Conservation (phyloP, 2,888 invertebrate genomes). For the Sesia apiformis region DNA sequence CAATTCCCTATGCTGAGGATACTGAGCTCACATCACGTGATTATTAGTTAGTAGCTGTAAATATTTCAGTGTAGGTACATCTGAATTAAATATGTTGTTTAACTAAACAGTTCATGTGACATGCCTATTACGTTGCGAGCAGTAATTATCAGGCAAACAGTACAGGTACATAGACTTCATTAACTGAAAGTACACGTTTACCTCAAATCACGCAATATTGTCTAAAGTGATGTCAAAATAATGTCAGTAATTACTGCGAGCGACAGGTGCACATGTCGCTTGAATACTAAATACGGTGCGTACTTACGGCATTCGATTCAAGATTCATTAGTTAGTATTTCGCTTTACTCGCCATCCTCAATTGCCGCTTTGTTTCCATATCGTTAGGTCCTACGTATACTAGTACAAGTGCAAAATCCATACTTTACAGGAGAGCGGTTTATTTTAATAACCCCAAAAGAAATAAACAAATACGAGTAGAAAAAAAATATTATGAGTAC, state of each 20-base stretch:
- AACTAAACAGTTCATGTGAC: too few species aligned
- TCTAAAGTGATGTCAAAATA: conserved; percentile 48
- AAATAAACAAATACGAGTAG: neutral
- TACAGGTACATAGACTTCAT: neutral
- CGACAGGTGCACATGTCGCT: conserved; percentile 40
- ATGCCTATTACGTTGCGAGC: too few species aligned
- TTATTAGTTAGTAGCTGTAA: too few species aligned
- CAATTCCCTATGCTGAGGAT: too few species aligned
- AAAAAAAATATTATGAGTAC: too few species aligned
- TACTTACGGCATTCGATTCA: conserved; percentile 15
- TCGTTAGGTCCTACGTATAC: neutral
- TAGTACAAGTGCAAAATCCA: too few species aligned
- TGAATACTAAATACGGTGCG: conserved; percentile 36
- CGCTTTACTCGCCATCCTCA: conserved; percentile 5
- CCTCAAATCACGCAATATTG: conserved; percentile 38
- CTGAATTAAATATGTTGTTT: too few species aligned
- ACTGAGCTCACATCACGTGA: too few species aligned
- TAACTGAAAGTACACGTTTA: conserved; percentile 18
- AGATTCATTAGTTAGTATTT: conserved; percentile 21
- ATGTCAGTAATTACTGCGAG: conserved; percentile 45
- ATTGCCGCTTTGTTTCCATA: neutral
- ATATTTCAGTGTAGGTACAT: too few species aligned
- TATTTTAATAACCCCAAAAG: neutral
- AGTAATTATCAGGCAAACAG: too few species aligned
- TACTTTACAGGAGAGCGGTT: neutral